phyloP scores from a whole-genome alignment of 2,888 invertebrate species.

The Lasioglossum morio region DNA sequence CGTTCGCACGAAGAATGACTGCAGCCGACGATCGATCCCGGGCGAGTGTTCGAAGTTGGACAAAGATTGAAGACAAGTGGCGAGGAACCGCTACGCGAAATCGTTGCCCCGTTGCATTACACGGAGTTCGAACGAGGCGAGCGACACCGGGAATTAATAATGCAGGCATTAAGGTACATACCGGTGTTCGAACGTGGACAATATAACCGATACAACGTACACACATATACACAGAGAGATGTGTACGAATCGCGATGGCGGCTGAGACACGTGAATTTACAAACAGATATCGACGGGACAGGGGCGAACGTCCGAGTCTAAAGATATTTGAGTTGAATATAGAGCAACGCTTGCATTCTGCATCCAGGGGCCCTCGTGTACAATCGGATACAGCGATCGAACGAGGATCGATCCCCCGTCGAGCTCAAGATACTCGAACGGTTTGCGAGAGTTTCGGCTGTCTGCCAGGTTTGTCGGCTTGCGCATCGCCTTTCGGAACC shows the following conservation, averaged over 20 bases:
- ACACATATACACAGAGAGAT: not conserved
- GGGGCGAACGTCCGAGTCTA: constrained; percentile 37
- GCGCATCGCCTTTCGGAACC: constrained; percentile 35
- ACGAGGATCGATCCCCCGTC: not conserved
- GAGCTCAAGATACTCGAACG: constrained; percentile 27
- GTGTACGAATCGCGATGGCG: not conserved
- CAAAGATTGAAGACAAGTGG: constrained; percentile 29
- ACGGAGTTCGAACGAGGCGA: constrained; percentile 48
- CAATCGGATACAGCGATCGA: constrained; percentile 25
- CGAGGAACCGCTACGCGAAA: constrained; percentile 28
- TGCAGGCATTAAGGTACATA: constrained; percentile 63
- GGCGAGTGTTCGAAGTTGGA: constrained; percentile 4
- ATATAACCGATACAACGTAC: constrained; percentile 45
- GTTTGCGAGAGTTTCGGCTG: constrained; percentile 39
- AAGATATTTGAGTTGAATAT: constrained; percentile 35
- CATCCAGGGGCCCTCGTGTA: not conserved
- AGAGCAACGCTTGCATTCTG: constrained; percentile 8
- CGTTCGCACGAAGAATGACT: not conserved
- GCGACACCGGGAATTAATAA: constrained; percentile 66
- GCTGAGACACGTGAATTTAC: constrained; percentile 58
- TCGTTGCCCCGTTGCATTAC: constrained; percentile 23
- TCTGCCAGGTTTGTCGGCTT: constrained; percentile 10
- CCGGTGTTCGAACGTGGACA: constrained; percentile 55
- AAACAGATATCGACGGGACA: constrained; percentile 63
- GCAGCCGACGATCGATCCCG: not conserved